Base-by-base conservation (phyloP, 1,140 invertebrate species). In the Drosophila suzukii region DNA sequence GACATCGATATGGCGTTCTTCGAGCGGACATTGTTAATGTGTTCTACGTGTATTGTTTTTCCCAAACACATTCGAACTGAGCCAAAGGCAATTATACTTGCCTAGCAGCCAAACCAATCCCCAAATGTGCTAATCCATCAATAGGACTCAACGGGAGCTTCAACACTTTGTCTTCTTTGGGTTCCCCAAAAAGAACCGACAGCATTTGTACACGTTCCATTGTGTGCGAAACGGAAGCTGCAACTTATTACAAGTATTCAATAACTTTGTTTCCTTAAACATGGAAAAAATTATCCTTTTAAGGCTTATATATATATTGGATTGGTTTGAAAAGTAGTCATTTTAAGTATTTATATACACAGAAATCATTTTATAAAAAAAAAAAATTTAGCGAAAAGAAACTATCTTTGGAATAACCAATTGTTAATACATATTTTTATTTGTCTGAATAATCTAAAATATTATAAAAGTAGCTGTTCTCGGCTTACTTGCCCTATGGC, bases 81-180 rank as follows among this genome's bases (percentile, higher is more conserved):
- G 57, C 61, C 61, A 24, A 58, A 61, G 47, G 43, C 76, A 81
- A 85, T 85, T 84, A 84, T 80, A 62, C 54, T 50, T 73, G 67
- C 50, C 67, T 49, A 56, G 67, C 67, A 47, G 36, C 27, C 56
- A 27, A 57, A 44, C 57, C 61, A 84, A 74, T 72, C 55, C 66
- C 77, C 66, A 74, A 77, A 66, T 78, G 50, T 71, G 63, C 66
- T 77, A 85, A 84, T 84, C 81, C 77, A 80, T 84, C 81, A 84
- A 80, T 59, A 61, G 41, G 58, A 43, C 62, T 62, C 61, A 51
- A 59, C 51, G 36, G 59, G 53, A 60, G 70, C 62, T 59, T 75
- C 73, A 77, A 65, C 79, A 67, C 75, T 66, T 63, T 49, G 50
- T 47, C 55, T 49, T 47, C 50, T 50, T 67, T 59, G 6, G n/a